Evolutionary conservation across 1,140 invertebrate species (phyloP), one percentile per base, ranked within the genome.

Genomic region (Polypedilum pembai): DNA sequence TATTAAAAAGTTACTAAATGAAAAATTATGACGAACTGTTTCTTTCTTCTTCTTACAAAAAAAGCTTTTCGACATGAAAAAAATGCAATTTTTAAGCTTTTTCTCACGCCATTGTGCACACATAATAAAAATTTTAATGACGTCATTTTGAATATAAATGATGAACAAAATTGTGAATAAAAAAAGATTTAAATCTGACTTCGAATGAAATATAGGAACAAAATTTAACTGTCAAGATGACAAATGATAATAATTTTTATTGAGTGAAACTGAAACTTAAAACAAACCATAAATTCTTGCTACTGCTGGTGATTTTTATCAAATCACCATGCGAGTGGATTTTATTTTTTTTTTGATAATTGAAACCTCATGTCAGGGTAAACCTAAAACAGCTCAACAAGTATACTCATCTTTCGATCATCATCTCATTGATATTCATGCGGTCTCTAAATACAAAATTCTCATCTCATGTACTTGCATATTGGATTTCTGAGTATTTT

Each of bases 331-430:
- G 24, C 4, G n/a, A 56, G 15, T 15, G 41, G 40, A 41, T 45
- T 12, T 45, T 12, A 12, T 56, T n/a, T 12, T 33, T 33, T n/a
- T 56, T 12, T n/a, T 56, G 45, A 56, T 56, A 56, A n/a, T 4
- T 56, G 45, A 56, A 56, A 56, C 45, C 15, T n/a, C 3, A 56
- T 56, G 45, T 56, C 45, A 56, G 45, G 45, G 45, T 56, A 56
- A 56, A 4, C 12, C 12, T 56, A n/a, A 33, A 56, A 56, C 45
- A 8, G n/a, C 45, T 56, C 15, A 33, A 33, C 24, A 33, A 33
- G 24, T 5, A 33, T 33, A 33, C 24, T 33, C 24, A 33, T 33
- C 24, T 33, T 33, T 33, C 1, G 24, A 33, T 33, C 24, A 33
- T 33, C 24, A 3, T n/a, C n/a, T n/a, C n/a, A n/a, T n/a, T n/a